phyloP scores from a whole-genome alignment of 2,888 invertebrate species.

The Acanthosepion esculentum region DNA sequence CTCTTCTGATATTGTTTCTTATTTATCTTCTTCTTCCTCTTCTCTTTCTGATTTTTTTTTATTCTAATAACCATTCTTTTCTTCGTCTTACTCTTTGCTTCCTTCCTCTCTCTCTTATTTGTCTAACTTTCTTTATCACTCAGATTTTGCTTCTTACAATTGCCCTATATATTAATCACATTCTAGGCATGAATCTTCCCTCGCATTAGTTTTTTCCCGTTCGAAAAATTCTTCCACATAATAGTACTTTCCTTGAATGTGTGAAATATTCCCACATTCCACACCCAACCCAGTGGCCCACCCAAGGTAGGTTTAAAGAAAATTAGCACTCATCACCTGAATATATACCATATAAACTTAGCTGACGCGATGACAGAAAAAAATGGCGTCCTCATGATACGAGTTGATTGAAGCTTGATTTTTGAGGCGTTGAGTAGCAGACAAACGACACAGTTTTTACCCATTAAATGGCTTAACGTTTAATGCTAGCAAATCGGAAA shows the following conservation, averaged over 20 bases:
- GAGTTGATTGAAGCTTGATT: background rate
- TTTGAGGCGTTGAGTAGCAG: background rate
- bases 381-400: background rate
- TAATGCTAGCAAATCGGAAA: background rate
- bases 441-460: background rate
- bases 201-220: background rate
- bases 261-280: background rate
- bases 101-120: background rate
- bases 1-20: too few relatives aligned
- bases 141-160: background rate
- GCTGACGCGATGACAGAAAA: background rate
- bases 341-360: background rate
- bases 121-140: background rate
- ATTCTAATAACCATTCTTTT: too few relatives aligned
- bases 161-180: background rate
- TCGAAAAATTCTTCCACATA: background rate
- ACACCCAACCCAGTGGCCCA: background rate
- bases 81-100: too few relatives aligned
- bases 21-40: too few relatives aligned
- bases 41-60: too few relatives aligned
- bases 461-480: background rate
- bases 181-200: background rate
- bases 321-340: background rate
- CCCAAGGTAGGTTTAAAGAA: background rate
- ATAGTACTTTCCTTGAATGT: background rate